These are phyloP conservation scores for Diplazon laetatorius DNA, from an alignment of 2,888 invertebrate genomes.

Conservation along the genomic window DNA sequence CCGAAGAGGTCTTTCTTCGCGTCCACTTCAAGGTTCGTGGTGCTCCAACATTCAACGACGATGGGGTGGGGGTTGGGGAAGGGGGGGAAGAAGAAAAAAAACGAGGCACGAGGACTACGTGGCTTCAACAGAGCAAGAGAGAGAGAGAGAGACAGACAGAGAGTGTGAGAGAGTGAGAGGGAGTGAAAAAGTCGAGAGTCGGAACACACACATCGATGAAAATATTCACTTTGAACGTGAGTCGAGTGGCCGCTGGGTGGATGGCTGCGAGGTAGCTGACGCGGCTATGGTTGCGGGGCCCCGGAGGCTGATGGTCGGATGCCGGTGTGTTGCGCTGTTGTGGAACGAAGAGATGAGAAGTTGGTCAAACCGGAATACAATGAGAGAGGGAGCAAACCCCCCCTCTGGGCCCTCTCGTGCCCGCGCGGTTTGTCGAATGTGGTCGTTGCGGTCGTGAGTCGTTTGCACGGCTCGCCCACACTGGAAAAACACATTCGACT, in stretches of 20 bases:
- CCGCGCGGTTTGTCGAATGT: conserved; percentile 45
- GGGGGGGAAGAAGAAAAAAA: conserved; percentile 7
- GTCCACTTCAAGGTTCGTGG: conserved; percentile 50
- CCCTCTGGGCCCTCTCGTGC: conserved; percentile 23
- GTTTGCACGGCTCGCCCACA: conserved; percentile 56
- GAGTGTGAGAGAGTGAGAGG: background rate
- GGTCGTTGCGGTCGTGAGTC: conserved; percentile 57
- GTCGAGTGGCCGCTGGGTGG: conserved; percentile 54
- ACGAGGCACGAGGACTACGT: conserved; percentile 44
- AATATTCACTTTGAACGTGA: conserved; percentile 64
- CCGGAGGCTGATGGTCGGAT: conserved; percentile 28
- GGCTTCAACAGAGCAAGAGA: background rate
- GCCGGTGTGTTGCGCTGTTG: conserved; percentile 33
- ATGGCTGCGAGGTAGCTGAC: conserved; percentile 18
- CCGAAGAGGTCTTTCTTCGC: conserved; percentile 59
- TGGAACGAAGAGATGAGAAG: conserved; percentile 57
- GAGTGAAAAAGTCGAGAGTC: conserved; percentile 53
- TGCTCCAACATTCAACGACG: no score
- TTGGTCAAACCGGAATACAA: conserved; percentile 63
- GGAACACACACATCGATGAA: conserved; percentile 54
- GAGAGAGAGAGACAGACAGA: background rate
- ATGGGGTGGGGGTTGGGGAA: conserved; percentile 45
- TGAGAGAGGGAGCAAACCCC: no score
- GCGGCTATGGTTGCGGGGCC: conserved; percentile 21
- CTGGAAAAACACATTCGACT: conserved; percentile 50